Conservation (phyloP, 2,797 vertebrate species). For the Karalla daura region DNA sequence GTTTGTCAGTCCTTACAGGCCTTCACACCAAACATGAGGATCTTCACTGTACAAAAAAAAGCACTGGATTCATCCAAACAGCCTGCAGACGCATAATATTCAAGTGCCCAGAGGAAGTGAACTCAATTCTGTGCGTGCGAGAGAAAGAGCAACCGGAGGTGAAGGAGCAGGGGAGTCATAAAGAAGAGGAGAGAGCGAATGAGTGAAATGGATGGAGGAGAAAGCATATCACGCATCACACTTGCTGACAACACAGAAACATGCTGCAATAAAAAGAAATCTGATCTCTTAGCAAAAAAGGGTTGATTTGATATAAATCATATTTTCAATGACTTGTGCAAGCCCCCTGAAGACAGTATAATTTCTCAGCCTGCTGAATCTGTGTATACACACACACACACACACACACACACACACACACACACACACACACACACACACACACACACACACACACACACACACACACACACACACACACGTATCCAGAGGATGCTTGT, state of each 20-base stretch:
- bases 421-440: no score
- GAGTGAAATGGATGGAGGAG: constrained; percentile 33
- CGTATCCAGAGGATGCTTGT: constrained; percentile 27
- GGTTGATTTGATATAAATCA: constrained; percentile 74
- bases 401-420: no score
- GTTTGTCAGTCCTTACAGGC: neutral
- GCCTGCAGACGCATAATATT: constrained; percentile 24
- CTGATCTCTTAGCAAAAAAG: constrained; percentile 53
- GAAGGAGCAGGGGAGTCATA: constrained; percentile 2
- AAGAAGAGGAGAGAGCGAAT: constrained; percentile 9
- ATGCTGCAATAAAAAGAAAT: constrained; percentile 39
- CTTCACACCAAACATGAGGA: neutral
- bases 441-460: no score
- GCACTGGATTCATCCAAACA: neutral
- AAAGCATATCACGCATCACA: constrained; percentile 31
- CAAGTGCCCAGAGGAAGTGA: constrained; percentile 9
- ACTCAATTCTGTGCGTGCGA: neutral
- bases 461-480: no score
- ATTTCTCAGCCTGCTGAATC: constrained; percentile 70
- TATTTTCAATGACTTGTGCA: constrained; percentile 52
- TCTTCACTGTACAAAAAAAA: neutral
- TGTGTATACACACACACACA: constrained; percentile 20
- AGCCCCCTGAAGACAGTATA: constrained; percentile 55
- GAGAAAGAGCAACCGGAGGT: neutral
- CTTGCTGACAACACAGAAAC: constrained; percentile 72